Conservation (phyloP, 2,797 vertebrate species). For the Meriones psammophilus region DNA sequence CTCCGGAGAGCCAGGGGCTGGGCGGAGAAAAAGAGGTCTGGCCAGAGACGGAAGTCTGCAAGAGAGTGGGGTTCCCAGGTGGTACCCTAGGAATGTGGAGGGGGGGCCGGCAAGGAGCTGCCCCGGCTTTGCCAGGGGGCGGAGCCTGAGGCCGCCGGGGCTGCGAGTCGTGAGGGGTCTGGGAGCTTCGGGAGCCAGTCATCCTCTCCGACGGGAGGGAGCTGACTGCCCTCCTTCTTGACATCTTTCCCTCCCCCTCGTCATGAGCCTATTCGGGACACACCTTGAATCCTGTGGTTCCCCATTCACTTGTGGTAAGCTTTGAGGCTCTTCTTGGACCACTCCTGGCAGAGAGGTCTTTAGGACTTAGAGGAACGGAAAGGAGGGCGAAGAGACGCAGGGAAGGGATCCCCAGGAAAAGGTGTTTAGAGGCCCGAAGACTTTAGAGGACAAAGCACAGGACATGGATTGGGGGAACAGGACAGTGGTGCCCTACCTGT, state of each 20-base stretch:
- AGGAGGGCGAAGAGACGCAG: conserved; percentile 1
- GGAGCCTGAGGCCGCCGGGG: conserved; percentile 52
- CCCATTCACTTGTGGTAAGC: background rate
- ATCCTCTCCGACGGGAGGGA: conserved; percentile 51
- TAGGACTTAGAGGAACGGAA: background rate
- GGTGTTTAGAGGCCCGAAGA: background rate
- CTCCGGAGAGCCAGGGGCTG: background rate
- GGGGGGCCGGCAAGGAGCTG: conserved; percentile 39
- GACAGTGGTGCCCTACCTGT: background rate
- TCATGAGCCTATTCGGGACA: background rate
- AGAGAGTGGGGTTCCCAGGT: conserved; percentile 30
- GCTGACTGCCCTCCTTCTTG: conserved; percentile 14
- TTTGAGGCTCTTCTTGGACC: conserved; percentile 17
- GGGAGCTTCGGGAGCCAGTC: conserved; percentile 72
- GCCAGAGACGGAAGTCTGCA: conserved; percentile 22
- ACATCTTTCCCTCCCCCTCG: background rate
- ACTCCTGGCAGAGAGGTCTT: conserved; percentile 47
- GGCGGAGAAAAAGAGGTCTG: conserved; percentile 4
- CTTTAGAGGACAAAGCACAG: background rate
- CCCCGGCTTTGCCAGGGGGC: conserved; percentile 49
- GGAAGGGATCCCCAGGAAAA: background rate
- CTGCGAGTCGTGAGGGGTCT: conserved; percentile 70
- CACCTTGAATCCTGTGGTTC: background rate
- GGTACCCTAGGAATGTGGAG: conserved; percentile 20
- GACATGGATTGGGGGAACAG: background rate